phyloP scores from a whole-genome alignment of 2,888 invertebrate genomes.

The Eustalomyia histrio region DNA sequence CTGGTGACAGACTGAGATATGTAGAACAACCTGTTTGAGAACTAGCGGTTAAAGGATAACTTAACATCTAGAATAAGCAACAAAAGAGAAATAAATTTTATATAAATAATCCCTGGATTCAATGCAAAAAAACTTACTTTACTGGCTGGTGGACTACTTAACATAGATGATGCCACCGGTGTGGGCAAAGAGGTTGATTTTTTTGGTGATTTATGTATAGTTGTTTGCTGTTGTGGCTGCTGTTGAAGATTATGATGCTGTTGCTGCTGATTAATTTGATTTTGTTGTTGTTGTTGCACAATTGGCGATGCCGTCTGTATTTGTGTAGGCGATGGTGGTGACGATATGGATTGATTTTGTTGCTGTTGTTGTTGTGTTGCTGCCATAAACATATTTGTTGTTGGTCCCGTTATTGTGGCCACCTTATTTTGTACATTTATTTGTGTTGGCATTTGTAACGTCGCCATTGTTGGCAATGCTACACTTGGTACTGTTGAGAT shows the following conservation, averaged over 20 bases:
- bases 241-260: conserved; percentile 69
- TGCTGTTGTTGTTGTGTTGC: conserved; percentile 49
- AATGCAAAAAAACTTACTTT: conserved; percentile 66
- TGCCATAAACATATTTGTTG: conserved; percentile 36
- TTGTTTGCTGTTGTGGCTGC: conserved; percentile 80
- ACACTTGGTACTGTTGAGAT: conserved; percentile 67
- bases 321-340: conserved; percentile 63
- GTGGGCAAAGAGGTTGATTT: conserved; percentile 77
- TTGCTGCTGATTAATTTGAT: conserved; percentile 51
- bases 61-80: conserved; percentile 70
- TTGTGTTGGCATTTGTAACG: conserved; percentile 62
- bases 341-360: conserved; percentile 50
- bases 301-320: conserved; percentile 44
- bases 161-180: conserved; percentile 69
- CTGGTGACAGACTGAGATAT: conserved; percentile 76
- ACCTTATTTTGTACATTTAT: conserved; percentile 51
- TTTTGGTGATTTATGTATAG: conserved; percentile 74
- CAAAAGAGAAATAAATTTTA: not conserved
- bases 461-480: conserved; percentile 40
- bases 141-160: conserved; percentile 75
- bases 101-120: not conserved
- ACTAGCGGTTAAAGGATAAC: conserved; percentile 71
- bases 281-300: conserved; percentile 64
- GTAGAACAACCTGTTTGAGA: conserved; percentile 67
- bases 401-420: conserved; percentile 30